Base-by-base conservation (phyloP, 2,888 invertebrate species). In the Acleris literana region DNA sequence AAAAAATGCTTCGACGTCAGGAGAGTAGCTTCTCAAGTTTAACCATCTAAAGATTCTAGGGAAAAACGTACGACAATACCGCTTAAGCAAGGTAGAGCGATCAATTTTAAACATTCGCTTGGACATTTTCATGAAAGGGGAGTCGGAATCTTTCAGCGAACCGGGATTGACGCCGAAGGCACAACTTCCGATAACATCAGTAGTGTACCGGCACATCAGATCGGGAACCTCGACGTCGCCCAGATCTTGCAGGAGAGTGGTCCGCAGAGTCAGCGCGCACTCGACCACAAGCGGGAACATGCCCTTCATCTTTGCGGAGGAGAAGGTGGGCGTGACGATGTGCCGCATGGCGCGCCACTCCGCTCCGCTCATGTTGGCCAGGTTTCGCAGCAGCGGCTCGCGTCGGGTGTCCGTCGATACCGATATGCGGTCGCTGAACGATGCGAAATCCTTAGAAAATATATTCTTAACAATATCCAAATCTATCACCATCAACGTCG, bases 331-430 rank as follows among this genome's bases (percentile, higher is more conserved):
- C 6, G 90, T 87, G 16, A 93, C 86, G 64, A 91, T 89, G 39
- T 89, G 87, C 59, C 92, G 78, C 90, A 93, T 91, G 29, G 85
- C 82, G 72, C 84, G 90, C 93, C 93, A 93, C 70, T 92, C 92
- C 4, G 83, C 69, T n/a, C 92, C 92, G 49, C 89, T 87, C 90
- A 92, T 90, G 68, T 92, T 91, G 1, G 89, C 86, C 71, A 93
- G 76, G 72, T 93, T 93, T 7, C 91, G 83, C 17, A 92, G 82
- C 57, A 92, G 74, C 1, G 92, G 92, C 66, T 92, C 92, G n/a
- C 92, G 82, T 67, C 77, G 80, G 5, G 87, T 92, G 64, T 92
- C 92, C 16, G 92, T 91, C 17, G 83, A 72, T 20, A 88, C 90
- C 1, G 92, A 86, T 59, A 84, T 82, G 3, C 93, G 87, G 72